Evolutionary conservation across 2,888 invertebrate genomes (phyloP).

Genomic region (Graphium colonna): DNA sequence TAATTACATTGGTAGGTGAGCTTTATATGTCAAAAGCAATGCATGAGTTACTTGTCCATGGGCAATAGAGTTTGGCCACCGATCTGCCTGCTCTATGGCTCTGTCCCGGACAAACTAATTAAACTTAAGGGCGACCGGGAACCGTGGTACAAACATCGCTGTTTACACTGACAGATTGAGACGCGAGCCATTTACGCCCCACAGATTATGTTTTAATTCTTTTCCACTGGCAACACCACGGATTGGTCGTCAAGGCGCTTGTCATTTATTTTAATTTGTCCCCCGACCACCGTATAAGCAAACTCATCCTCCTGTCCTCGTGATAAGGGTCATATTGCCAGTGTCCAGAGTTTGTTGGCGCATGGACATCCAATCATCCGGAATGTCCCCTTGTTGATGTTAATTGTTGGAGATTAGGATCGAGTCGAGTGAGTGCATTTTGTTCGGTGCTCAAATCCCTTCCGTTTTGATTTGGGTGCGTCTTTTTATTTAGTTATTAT

Average conservation of each 20-base stretch:
- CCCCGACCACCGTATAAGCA: slow-evolving; percentile 26
- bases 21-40: too few species aligned
- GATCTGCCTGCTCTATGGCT: not conserved
- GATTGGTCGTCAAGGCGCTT: slow-evolving; percentile 60
- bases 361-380: slow-evolving; percentile 11
- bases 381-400: slow-evolving; percentile 22
- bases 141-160: slow-evolving; percentile 61
- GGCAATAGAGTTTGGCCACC: not conserved
- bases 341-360: too few species aligned
- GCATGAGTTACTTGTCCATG: too few species aligned
- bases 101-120: slow-evolving; percentile 60
- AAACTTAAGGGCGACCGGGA: slow-evolving; percentile 46
- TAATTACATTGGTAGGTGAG: too few species aligned
- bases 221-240: slow-evolving; percentile 69
- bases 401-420: slow-evolving; percentile 20
- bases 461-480: slow-evolving; percentile 2
- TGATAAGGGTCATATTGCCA: slow-evolving; percentile 18
- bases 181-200: slow-evolving; percentile 45
- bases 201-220: slow-evolving; percentile 73
- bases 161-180: slow-evolving; percentile 70
- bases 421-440: slow-evolving; percentile 3
- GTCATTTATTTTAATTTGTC: slow-evolving; percentile 78
- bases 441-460: slow-evolving; percentile 10
- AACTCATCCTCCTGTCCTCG: slow-evolving; percentile 15
- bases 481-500: slow-evolving; percentile 5